Base-by-base conservation (phyloP, 2,113 vertebrate genomes). In the Rhynchomys soricoides region DNA sequence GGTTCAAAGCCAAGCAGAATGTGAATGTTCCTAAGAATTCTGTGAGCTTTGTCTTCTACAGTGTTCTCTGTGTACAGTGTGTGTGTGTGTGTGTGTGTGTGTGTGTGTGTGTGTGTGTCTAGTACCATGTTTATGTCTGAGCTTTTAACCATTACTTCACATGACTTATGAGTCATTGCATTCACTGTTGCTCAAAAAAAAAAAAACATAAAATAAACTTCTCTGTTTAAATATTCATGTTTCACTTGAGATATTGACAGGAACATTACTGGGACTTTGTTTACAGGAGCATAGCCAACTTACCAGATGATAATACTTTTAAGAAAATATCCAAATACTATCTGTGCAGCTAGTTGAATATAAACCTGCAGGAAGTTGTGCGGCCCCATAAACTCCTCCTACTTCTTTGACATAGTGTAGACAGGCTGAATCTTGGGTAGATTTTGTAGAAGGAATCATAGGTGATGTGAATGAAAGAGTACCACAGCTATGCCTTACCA, bases 401-500 rank as follows among this genome's bases (percentile, higher is more conserved):
- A 59, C n/a, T 17, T 43, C 81, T 43, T 5, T 64, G n/a, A 43
- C 12, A 9, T 26, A 15, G 22, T 82, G 0, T 29, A 24, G 22
- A 5, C 2, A 62, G 15, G 22, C 6, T 6, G 0, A 19, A 29
- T 19, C 7, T 5, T 85, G 57, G 1, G 15, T 4, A 43, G 26
- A 31, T 31, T 62, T 43, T 64, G 26, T 64, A 16, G 40, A 85
- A 62, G 4, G 4, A 45, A 64, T 64, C 7, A 31, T 2, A 45
- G 16, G n/a, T 83, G 31, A 43, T 31, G 15, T 31, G 57, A 64
- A 26, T 29, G 40, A 4, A 85, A 45, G 7, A 29, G 15, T 85
- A 9, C 7, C 26, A 43, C 5, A 64, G 17, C 40, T 45, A 45
- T 21, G 15, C 7, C 16, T n/a, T 31, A 3, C 37, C 24, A 62